Base-by-base conservation (phyloP, 2,797 vertebrate genomes). In the Momotus momota region DNA sequence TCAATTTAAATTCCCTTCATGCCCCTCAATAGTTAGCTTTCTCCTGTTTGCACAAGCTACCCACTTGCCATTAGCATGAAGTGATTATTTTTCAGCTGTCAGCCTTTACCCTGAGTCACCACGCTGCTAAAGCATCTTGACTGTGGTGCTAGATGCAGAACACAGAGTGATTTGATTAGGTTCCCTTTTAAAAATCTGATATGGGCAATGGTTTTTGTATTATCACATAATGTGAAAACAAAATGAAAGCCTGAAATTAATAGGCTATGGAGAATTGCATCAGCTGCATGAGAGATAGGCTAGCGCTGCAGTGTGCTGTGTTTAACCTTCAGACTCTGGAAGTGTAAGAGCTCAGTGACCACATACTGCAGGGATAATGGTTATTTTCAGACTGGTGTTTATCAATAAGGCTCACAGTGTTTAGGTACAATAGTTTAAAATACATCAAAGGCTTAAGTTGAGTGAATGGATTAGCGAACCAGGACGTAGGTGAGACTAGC, bases 231-330 rank as follows among this genome's bases (percentile, higher is more conserved):
- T n/a, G 31, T 12, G 22, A 74, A 92, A 95, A 77, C 52, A 84
- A 94, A 96, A 85, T 38, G 48, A 95, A 97, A 89, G 72, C 25
- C 35, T 86, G 81, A 94, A 96, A 96, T 80, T 45, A 94, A 91
- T 74, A 80, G 46, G 11, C 78, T 89, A n/a, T 31, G 27, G 40
- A 96, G 55, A 90, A 92, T 23, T 70, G 43, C 78, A 88, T 90
- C 88, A 85, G 55, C 62, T 77, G 62, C 54, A 38, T 7, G 12
- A 86, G 45, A 88, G 81, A 70, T 0, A 66, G 81, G 20, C 80
- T 91, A 66, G 52, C 48, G 45, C 54, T 77, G 89, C 64, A 84
- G 49, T 45, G 21, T 48, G 61, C 27, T 92, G 14, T 91, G 58
- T 90, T 92, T 94, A 91, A 96, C 64, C 75, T 81, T 91, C 9